A percentile compares a stretch with the other conserved stretches of the same genome.
phyloP scores from a whole-genome alignment of 1,140 invertebrate species.

The Lepidurus arcticus region DNA sequence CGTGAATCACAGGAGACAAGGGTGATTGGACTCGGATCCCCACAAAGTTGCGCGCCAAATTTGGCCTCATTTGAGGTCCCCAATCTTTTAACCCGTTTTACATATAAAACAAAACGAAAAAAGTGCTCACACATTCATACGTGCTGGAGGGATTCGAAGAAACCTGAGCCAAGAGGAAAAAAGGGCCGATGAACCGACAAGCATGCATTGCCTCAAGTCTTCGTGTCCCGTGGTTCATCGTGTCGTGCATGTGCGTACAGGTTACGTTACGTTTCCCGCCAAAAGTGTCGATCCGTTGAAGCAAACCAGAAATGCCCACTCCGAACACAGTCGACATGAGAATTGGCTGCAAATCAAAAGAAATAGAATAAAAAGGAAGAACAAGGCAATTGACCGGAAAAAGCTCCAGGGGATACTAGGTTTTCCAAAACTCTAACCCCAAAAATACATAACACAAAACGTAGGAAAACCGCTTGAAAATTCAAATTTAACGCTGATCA shows the following conservation, averaged over 20 bases:
- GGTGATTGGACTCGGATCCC: constrained; percentile 20
- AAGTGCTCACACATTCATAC: neutral
- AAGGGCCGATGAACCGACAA: neutral
- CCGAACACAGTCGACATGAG: no score
- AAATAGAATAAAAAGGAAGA: no score
- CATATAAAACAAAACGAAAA: neutral
- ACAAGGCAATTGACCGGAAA: no score
- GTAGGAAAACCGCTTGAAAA: no score
- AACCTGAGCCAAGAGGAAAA: neutral
- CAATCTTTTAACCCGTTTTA: constrained; percentile 16
- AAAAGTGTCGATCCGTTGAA: no score
- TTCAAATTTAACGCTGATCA: no score
- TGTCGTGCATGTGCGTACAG: neutral
- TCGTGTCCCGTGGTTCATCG: neutral
- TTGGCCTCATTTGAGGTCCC: constrained; percentile 9
- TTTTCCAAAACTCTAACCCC: no score
- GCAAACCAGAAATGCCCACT: no score
- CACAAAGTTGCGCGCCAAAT: constrained; percentile 4
- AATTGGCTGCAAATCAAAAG: no score
- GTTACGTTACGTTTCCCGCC: neutral
- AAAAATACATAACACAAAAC: no score
- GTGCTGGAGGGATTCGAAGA: neutral
- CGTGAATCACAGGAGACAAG: neutral
- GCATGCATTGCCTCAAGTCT: neutral
- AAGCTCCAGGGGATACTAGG: no score